phyloP scores from a whole-genome alignment of 1,140 invertebrate genomes.

The Lepidostoma basale region DNA sequence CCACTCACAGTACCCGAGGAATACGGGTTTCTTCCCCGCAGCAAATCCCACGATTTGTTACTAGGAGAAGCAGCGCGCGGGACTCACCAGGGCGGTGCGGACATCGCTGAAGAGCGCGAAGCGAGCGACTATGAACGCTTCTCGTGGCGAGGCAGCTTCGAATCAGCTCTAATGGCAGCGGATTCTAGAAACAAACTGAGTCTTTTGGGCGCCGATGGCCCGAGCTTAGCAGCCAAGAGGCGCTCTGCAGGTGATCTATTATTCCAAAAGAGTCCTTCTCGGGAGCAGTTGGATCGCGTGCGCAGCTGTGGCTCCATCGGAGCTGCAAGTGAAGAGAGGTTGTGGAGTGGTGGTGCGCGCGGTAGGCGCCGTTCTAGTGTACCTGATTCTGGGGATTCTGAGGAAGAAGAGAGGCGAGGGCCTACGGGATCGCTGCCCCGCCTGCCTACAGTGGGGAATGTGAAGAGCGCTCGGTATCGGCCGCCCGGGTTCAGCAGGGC shows the following conservation, averaged over 20 bases:
- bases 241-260: constrained; percentile 79
- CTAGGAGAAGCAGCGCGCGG: constrained; percentile 62
- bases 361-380: constrained; percentile 68
- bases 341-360: constrained; percentile 57
- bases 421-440: constrained; percentile 75
- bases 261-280: constrained; percentile 76
- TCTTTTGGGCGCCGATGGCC: constrained; percentile 71
- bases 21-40: constrained; percentile 64
- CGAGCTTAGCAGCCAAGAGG: constrained; percentile 72
- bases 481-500: constrained; percentile 77
- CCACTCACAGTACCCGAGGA: constrained; percentile 42
- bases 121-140: constrained; percentile 88
- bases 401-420: constrained; percentile 66
- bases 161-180: constrained; percentile 81
- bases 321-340: constrained; percentile 63
- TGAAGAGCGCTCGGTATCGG: constrained; percentile 84
- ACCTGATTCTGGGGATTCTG: constrained; percentile 68
- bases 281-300: constrained; percentile 75
- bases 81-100: constrained; percentile 57
- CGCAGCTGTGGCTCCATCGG: constrained; percentile 83
- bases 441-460: constrained; percentile 70
- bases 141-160: constrained; percentile 89
- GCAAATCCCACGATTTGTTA: constrained; percentile 79
- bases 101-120: constrained; percentile 71
- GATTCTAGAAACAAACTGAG: constrained; percentile 81